Evolutionary conservation across 2,888 invertebrate species (phyloP), one percentile per base, ranked within the genome.

Genomic region (Sarcophaga subvicina): DNA sequence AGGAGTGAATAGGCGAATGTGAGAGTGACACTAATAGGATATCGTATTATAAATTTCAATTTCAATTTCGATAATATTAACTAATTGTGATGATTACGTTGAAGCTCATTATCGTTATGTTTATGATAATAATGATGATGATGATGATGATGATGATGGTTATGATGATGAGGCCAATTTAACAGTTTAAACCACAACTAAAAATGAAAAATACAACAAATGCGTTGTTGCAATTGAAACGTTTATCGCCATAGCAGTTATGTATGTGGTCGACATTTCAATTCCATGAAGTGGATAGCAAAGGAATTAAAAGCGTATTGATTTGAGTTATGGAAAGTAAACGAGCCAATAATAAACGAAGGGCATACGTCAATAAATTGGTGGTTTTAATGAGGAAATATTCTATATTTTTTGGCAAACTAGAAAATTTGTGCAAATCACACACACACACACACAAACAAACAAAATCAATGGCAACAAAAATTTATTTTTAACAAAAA

Each of bases 61-160:
- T 81, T 75, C 54, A 45, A 59, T 69, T 81, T 75, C 54, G 25
- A 63, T 70, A 81, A 67, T 54, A 76, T 81, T 70, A 81, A 76
- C 75, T 81, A 70, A 70, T 75, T 80, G 66, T 12, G 54, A 54
- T 54, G 54, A 14, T 12, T 54, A 17, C 17, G 14, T 54, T 54
- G 4, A 54, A 54, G 54, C 12, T 54, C 4, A 54, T 17, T 37
- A 54, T 54, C 12, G 10, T 54, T 14, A 54, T 49, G 49, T 4
- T 49, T 14, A 54, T 66, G 45, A 63, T 69, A 63, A 37, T 37
- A 64, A 66, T 4, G 12, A 49, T 49, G 49, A 49, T 49, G 3
- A 49, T 49, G 12, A 49, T 49, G 14, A 49, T 14, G 2, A 54
- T 54, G 10, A 54, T 54, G 10, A 54, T 54, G 54, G 4, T 54